Percentiles rank a stretch among this genome's conserved stretches.
phyloP scores from a whole-genome alignment of 2,797 vertebrate genomes.

The Myotis findleyi region DNA sequence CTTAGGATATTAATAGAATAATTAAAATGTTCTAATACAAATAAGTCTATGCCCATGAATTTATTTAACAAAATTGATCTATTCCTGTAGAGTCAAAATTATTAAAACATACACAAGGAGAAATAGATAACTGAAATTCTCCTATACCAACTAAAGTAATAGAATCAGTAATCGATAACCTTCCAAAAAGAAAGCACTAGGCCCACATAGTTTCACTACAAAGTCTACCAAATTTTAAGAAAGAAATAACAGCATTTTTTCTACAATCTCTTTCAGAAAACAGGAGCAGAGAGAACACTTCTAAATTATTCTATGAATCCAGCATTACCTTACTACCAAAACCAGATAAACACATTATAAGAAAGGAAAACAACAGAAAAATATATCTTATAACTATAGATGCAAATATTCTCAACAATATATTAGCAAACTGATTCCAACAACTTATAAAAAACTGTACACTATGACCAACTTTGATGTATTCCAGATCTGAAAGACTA shows the following conservation, averaged over 20 bases:
- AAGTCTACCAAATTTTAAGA: background rate
- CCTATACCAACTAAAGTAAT: background rate
- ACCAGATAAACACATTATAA: background rate
- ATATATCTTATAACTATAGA: background rate
- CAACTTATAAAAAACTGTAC: background rate
- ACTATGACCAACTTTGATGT: background rate
- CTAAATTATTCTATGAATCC: background rate
- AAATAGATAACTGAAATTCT: background rate
- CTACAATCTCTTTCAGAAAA: background rate
- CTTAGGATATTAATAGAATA: background rate
- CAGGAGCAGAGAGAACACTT: background rate
- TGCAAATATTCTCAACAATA: background rate
- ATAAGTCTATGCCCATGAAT: background rate
- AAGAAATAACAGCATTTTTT: background rate
- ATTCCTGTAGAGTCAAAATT: background rate
- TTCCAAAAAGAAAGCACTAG: background rate
- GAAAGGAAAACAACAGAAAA: background rate
- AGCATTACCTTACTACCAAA: background rate
- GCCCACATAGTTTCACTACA: background rate
- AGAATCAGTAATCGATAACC: background rate
- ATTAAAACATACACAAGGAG: background rate
- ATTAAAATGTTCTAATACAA: background rate
- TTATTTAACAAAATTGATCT: background rate
- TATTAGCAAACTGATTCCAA: background rate
- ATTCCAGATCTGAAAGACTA: background rate